phyloP scores from a whole-genome alignment of 2,888 invertebrate genomes.

The Pocota personata region DNA sequence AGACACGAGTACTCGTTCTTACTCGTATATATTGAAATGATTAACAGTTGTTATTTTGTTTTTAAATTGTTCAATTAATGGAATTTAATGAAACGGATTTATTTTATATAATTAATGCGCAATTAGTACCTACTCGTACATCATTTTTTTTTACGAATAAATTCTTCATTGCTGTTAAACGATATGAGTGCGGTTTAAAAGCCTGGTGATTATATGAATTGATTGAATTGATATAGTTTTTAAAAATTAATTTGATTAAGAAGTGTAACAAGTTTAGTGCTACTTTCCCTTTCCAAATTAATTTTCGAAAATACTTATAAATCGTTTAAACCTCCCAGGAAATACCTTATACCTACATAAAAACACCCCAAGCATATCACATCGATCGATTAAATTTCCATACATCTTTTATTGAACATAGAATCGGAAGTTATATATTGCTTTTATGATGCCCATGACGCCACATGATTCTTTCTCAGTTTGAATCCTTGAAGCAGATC shows the following conservation, averaged over 20 bases:
- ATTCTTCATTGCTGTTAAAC: background rate
- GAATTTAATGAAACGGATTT: slow-evolving; percentile 24
- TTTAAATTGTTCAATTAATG: slow-evolving; percentile 13
- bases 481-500: slow-evolving; percentile 4
- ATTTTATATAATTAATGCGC: slow-evolving; percentile 37
- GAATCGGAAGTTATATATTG: background rate
- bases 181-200: background rate
- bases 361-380: background rate
- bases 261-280: too few species aligned
- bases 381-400: background rate
- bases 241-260: background rate
- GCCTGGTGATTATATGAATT: background rate
- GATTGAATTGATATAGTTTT: background rate
- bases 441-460: slow-evolving; percentile 27
- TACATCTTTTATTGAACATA: background rate
- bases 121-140: background rate
- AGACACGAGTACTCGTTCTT: too few species aligned
- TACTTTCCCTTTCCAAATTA: too few species aligned
- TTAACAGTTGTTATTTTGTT: slow-evolving; percentile 1
- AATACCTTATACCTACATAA: too few species aligned
- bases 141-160: background rate
- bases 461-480: background rate
- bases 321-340: too few species aligned
- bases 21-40: background rate
- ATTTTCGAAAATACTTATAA: too few species aligned